Base-by-base conservation (phyloP, 2,797 vertebrate species). In the Rhynchonycteris naso region DNA sequence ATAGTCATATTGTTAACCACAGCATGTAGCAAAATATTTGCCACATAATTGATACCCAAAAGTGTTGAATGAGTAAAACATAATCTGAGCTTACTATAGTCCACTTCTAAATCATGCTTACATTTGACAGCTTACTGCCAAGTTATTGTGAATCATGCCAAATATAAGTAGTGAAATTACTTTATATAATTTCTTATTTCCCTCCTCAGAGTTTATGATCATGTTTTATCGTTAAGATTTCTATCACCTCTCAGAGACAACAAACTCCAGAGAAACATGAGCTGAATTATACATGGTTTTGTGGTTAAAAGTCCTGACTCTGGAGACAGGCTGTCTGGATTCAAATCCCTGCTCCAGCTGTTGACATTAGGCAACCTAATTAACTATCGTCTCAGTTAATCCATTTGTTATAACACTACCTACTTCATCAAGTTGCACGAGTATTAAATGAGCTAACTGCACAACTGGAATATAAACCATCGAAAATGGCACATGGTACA, bases 391-490 rank as follows among this genome's bases (percentile, higher is more conserved):
- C 74, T 79, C 26, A 61, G 22, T 35, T 87, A 66, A 78, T 88
- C 72, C 52, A 63, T 63, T 43, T 82, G 35, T 38, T 92, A 24
- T 59, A 93, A 58, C 38, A 72, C 50, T n/a, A 84, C 16, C 26
- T 85, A 85, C 19, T 82, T 92, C 24, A 79, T 56, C n/a, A 56
- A 54, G 13, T 21, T 63, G 19, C 78, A 43, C 63, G 52, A 86
- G 19, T 35, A 78, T 85, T 76, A 94, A 78, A 88, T 78, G 26
- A 96, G 24, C 85, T 61, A 87, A 93, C 83, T 43, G 8, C 43
- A 43, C 43, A 43, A 82, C 76, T 90, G 43, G 43, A 43, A 43
- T 83, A 52, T 50, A 66, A 94, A 58, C 28, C 18, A 59, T 83
- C 78, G 89, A 61, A 79, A 68, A 93, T 88, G 43, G 63, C 18